A percentile compares a stretch with the other conserved stretches of the same genome.
Conservation (phyloP, 2,888 invertebrate species). For the Brachypalpus laphriformis region DNA sequence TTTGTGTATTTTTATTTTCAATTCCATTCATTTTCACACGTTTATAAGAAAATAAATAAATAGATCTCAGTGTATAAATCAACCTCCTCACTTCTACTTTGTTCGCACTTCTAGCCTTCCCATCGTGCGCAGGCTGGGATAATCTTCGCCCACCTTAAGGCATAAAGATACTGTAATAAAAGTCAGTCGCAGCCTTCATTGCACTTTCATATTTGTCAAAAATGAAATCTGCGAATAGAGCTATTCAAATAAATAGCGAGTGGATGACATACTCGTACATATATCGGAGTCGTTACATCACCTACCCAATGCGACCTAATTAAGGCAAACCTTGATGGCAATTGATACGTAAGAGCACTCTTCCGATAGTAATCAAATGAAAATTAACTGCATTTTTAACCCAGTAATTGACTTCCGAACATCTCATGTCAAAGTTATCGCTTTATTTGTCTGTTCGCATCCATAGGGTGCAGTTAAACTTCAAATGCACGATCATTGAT, state of each 20-base stretch:
- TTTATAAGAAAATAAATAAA: background rate
- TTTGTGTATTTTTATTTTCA: slow-evolving; percentile 9
- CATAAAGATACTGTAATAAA: background rate
- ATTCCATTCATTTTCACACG: background rate
- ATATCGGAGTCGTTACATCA: background rate
- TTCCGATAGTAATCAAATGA: slow-evolving; percentile 48
- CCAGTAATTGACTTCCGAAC: slow-evolving; percentile 46
- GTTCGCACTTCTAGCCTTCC: background rate
- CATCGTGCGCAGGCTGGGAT: background rate
- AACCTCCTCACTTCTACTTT: slow-evolving; percentile 25
- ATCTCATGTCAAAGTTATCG: slow-evolving; percentile 12
- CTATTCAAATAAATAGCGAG: background rate
- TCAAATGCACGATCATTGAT: slow-evolving; percentile 73
- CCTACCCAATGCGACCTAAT: background rate
- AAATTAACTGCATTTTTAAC: slow-evolving; percentile 67
- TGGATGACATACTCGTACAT: background rate
- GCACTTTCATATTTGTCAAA: background rate
- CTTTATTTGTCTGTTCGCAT: slow-evolving; percentile 38
- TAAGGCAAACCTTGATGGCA: slow-evolving; percentile 33
- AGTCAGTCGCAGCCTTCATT: background rate
- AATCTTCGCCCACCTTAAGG: background rate
- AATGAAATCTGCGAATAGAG: background rate
- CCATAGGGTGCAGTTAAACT: slow-evolving; percentile 60
- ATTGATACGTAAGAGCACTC: background rate
- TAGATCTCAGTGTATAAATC: background rate